These are phyloP conservation scores for Hyles euphorbiae DNA, from an alignment of 1,140 invertebrate species.

Conservation along the genomic window DNA sequence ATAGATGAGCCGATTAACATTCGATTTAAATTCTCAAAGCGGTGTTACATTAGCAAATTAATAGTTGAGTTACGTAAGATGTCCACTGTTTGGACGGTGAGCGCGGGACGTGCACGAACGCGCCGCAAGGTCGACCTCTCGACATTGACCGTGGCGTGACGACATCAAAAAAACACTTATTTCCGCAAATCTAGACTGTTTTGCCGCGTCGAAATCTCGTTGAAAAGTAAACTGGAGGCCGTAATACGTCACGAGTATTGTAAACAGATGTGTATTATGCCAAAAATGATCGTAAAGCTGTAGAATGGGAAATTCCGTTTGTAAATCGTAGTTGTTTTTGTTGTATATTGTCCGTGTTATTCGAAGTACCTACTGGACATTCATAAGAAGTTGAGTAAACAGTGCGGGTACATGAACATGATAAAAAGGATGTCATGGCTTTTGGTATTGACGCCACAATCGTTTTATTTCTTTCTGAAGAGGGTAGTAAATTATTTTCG, in stretches of 20 bases:
- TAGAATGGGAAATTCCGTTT: no score
- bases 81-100: conserved; percentile 39
- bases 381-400: background rate
- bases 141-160: conserved; percentile 70
- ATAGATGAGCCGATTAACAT: conserved; percentile 17
- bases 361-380: background rate
- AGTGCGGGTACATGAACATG: background rate
- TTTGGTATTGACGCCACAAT: background rate
- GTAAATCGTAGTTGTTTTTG: no score
- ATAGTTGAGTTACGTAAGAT: conserved; percentile 59
- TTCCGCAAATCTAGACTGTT: conserved; percentile 58
- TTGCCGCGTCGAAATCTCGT: conserved; percentile 32
- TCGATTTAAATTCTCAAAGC: conserved; percentile 22
- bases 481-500: background rate
- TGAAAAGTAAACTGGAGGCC: conserved; percentile 27
- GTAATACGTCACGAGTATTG: conserved; percentile 17
- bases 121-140: conserved; percentile 57
- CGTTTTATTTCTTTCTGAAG: background rate
- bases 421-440: background rate
- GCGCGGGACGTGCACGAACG: conserved; percentile 49
- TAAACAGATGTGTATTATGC: conserved; percentile 7
- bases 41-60: conserved; percentile 47
- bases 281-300: no score
- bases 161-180: conserved; percentile 57
- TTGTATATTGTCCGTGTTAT: background rate